These are phyloP conservation scores for Eupithecia abbreviata DNA, from an alignment of 2,888 invertebrate genomes.

Conservation along the genomic window DNA sequence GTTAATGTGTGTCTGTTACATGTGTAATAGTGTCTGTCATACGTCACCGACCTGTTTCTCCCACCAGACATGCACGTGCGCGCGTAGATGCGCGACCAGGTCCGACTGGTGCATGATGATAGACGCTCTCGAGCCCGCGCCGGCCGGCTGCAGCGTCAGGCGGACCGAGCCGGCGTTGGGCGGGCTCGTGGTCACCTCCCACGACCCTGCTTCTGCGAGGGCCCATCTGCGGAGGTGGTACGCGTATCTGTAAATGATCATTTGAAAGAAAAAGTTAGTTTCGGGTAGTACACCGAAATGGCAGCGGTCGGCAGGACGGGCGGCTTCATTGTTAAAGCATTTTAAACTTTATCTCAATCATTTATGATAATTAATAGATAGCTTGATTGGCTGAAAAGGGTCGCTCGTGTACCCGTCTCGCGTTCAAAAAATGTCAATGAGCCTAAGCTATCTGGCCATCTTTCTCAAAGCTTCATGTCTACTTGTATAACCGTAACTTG, in stretches of 20 bases:
- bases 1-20: background rate
- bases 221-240: conserved; percentile 96
- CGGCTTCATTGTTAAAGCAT: background rate
- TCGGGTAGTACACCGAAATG: background rate
- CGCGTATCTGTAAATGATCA: conserved; percentile 85
- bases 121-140: conserved; percentile 92
- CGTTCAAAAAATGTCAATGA: background rate
- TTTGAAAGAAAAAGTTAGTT: background rate
- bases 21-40: background rate
- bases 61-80: conserved; percentile 98
- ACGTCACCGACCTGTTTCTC: conserved; percentile 79
- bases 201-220: conserved; percentile 91
- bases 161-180: conserved; percentile 77
- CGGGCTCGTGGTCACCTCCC: conserved; percentile 85
- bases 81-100: conserved; percentile 94
- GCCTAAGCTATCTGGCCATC: background rate
- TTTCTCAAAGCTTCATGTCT: too few relatives aligned
- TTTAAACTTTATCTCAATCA: background rate
- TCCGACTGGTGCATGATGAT: conserved; percentile 93
- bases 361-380: background rate
- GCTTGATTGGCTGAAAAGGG: background rate
- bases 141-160: conserved; percentile 94
- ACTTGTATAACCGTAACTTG: too few relatives aligned
- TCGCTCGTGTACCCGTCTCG: background rate
- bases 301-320: background rate